Conservation (phyloP, 1,140 invertebrate genomes). For the Anastrepha ludens region DNA sequence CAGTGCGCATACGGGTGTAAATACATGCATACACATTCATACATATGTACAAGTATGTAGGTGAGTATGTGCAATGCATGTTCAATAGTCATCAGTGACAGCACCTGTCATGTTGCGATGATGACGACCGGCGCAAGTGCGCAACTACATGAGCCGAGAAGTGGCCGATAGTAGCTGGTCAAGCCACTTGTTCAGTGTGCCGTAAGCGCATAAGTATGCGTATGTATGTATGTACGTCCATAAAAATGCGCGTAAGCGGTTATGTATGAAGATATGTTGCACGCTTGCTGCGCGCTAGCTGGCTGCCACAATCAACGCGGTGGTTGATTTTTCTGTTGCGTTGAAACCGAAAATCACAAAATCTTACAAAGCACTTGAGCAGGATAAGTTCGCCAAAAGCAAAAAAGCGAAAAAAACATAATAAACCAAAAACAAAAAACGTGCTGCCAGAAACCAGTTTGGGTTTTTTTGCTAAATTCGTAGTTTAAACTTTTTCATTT, state of each 20-base stretch:
- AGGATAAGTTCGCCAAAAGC: neutral
- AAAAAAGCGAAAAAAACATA: neutral
- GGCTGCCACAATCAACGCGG: neutral
- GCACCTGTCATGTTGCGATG: conserved; percentile 25
- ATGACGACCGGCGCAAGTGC: neutral
- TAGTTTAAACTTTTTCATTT: neutral
- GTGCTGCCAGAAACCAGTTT: neutral
- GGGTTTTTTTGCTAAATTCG: neutral
- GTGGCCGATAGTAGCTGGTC: conserved; percentile 3
- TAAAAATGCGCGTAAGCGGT: neutral
- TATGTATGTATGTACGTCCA: neutral
- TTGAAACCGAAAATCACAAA: neutral
- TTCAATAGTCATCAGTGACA: conserved; percentile 15
- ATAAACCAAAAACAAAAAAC: neutral
- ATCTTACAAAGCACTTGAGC: conserved; percentile 1
- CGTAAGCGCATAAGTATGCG: neutral
- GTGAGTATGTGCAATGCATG: neutral
- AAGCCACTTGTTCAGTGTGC: conserved; percentile 8
- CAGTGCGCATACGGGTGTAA: no score
- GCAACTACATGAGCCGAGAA: neutral
- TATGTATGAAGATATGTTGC: neutral
- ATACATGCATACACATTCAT: no score
- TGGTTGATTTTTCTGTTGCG: neutral
- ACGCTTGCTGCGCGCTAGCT: neutral
- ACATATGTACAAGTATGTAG: neutral